Conservation (phyloP, 2,113 vertebrate genomes). For the Sinosuthora webbiana region DNA sequence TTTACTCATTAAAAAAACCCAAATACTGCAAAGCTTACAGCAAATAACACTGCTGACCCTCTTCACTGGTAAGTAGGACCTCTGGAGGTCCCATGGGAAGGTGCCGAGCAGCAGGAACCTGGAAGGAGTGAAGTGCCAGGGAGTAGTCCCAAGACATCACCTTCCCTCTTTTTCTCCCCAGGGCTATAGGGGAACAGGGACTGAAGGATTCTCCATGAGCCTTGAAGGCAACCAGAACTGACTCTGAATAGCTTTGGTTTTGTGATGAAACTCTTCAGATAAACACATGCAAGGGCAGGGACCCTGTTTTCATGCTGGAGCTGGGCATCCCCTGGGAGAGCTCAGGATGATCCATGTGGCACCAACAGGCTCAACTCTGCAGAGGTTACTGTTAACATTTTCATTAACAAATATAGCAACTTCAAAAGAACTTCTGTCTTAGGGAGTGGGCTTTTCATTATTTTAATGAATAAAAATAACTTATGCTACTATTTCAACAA, state of each 20-base stretch:
- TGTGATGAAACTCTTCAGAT: neutral
- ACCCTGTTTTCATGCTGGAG: neutral
- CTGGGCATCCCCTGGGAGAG: neutral
- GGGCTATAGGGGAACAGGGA: neutral
- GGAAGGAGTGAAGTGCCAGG: neutral
- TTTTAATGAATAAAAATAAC: neutral
- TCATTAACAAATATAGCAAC: neutral
- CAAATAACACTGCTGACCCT: neutral
- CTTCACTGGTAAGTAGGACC: neutral
- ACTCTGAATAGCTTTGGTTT: neutral
- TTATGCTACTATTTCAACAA: neutral
- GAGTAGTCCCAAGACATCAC: neutral
- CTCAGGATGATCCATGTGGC: neutral
- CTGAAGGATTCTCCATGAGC: neutral
- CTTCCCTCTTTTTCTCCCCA: neutral
- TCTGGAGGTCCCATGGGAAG: neutral
- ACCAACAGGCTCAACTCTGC: neutral
- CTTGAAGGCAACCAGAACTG: neutral
- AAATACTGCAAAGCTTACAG: neutral
- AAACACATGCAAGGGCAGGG: neutral
- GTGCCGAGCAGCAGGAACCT: neutral
- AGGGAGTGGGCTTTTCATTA: neutral
- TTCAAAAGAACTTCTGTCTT: neutral
- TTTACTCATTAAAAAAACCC: neutral
- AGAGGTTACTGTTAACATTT: neutral